Base-by-base conservation (phyloP, 1,140 invertebrate genomes). In the Glossosoma conforme region DNA sequence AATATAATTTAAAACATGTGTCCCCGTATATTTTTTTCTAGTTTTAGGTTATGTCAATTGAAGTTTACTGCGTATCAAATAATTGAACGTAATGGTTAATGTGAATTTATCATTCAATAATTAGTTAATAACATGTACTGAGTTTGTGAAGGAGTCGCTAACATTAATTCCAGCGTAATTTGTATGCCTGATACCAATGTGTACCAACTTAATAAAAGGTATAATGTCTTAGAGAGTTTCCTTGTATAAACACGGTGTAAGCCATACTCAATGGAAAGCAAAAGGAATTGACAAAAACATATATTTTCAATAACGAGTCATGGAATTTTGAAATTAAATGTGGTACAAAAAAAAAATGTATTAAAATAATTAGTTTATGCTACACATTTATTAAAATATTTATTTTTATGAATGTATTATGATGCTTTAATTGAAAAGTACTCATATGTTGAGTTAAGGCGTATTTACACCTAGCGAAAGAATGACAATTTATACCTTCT, bases 101-200 rank as follows among this genome's bases (percentile, higher is more conserved):
- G 11, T 17, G 17, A 38, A 38, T n/a, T 15, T 15, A 17, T n/a
- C 17, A 11, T 19, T 15, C 8, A 8, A 14, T 11, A 36, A 36
- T 5, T 14, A 11, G 9, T 15, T 9, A 11, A 36, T 11, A 36
- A 9, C 14, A 9, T 14, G 33, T 6, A 11, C 5, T 5, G 14
- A 28, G 15, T 19, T 15, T 2, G 36, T 10, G 19, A 18, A 38
- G 17, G 3, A 38, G 17, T 17, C 11, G 15, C 36, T 17, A 38
- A 38, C 15, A 38, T 38, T 38, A 38, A 38, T 38, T 38, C 20
- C 17, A 38, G 10, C 14, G 15, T 38, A 38, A 17, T 38, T 38
- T 38, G 36, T 38, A 17, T 38, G 36, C 4, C 11, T 19, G 18
- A 19, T 38, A 38, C 17, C 18, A 38, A 38, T 38, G 4, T 3